Percentiles rank a stretch among this genome's conserved stretches.
phyloP scores from a whole-genome alignment of 2,113 vertebrate genomes.

The Ammodytes marinus region DNA sequence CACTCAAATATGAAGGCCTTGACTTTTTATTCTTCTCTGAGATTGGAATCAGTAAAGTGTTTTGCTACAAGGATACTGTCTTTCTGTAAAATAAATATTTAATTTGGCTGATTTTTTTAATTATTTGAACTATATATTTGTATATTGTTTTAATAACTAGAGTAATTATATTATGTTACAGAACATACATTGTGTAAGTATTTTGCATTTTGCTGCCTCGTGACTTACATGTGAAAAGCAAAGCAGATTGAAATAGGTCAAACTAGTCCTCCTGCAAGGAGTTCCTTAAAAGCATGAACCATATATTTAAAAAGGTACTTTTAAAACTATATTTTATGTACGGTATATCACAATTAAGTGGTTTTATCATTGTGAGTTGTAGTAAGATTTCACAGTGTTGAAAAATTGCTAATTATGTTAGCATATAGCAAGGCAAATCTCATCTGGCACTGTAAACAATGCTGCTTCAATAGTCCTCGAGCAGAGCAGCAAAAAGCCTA shows the following conservation, averaged over 20 bases:
- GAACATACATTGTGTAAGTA: background rate
- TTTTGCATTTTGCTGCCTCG: background rate
- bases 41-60: conserved; percentile 55
- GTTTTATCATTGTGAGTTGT: conserved; percentile 19
- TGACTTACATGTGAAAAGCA: background rate
- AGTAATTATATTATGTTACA: background rate
- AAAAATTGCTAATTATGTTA: conserved; percentile 49
- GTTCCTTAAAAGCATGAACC: background rate
- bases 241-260: background rate
- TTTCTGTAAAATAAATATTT: conserved; percentile 35
- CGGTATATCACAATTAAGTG: conserved; percentile 40
- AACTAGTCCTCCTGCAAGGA: conserved; percentile 1
- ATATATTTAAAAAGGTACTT: background rate
- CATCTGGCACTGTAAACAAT: conserved; percentile 40
- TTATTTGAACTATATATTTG: background rate
- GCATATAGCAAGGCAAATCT: conserved; percentile 34
- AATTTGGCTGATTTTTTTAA: conserved; percentile 26
- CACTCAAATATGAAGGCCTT: conserved; percentile 45
- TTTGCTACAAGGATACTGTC: conserved; percentile 31
- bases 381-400: conserved; percentile 14
- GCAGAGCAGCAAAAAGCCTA: conserved; percentile 61
- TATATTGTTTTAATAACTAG: background rate
- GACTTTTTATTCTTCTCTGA: conserved; percentile 49
- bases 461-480: conserved; percentile 60
- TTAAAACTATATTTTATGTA: background rate